phyloP scores from a whole-genome alignment of 2,888 invertebrate genomes.

The Phaedon cochleariae region DNA sequence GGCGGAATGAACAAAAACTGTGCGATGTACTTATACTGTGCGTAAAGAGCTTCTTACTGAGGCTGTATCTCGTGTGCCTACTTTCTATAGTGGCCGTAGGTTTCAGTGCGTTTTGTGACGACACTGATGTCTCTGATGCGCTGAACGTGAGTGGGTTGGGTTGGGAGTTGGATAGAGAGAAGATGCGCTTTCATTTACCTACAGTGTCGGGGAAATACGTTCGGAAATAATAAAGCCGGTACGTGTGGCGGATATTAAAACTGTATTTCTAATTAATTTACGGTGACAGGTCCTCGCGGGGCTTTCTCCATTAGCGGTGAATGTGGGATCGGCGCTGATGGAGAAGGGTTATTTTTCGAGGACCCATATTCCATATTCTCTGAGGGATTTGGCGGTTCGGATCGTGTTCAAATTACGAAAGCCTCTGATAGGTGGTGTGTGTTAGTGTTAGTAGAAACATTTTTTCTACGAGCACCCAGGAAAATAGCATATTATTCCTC shows the following conservation, averaged over 20 bases:
- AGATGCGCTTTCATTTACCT: constrained; percentile 38
- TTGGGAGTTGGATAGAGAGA: constrained; percentile 22
- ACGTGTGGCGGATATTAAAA: constrained; percentile 46
- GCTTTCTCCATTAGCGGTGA: constrained; percentile 3
- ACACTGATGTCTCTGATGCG: too few relatives aligned
- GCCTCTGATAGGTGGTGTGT: not conserved
- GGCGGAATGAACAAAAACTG: too few relatives aligned
- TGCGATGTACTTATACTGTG: too few relatives aligned
- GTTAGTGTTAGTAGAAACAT: too few relatives aligned
- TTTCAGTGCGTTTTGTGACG: too few relatives aligned
- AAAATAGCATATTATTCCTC: not conserved
- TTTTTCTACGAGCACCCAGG: too few relatives aligned
- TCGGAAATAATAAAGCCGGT: constrained; percentile 45
- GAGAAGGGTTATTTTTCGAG: not conserved
- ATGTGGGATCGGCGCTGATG: not conserved
- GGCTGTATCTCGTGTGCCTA: too few relatives aligned
- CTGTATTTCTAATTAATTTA: constrained; percentile 41
- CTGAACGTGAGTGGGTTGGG: constrained; percentile 5
- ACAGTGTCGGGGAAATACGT: constrained; percentile 28
- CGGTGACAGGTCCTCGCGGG: constrained; percentile 24
- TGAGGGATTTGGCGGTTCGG: not conserved
- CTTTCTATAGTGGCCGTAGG: too few relatives aligned
- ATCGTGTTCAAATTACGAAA: not conserved
- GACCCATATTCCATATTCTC: not conserved
- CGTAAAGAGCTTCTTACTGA: too few relatives aligned